Evolutionary conservation across 2,888 invertebrate genomes (phyloP).

Genomic region (Phymatocera aterrima): DNA sequence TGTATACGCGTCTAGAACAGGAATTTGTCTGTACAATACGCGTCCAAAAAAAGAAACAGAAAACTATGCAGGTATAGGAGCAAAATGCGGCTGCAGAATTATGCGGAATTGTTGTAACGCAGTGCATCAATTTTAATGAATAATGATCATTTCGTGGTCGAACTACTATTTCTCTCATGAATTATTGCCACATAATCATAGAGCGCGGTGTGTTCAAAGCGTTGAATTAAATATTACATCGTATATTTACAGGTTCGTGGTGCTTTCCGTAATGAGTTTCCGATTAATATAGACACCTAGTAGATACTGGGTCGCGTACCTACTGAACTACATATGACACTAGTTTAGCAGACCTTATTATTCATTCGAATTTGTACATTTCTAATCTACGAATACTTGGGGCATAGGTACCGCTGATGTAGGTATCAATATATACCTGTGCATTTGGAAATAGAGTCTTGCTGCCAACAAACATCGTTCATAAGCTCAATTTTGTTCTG

Average conservation of each 20-base stretch:
- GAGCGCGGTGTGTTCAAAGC: constrained; percentile 16
- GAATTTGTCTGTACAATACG: not conserved
- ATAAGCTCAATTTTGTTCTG: too few species aligned
- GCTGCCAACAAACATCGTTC: too few species aligned
- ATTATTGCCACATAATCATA: constrained; percentile 1
- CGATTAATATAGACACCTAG: too few species aligned
- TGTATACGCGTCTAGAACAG: too few species aligned
- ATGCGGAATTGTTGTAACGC: not conserved
- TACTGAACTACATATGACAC: not conserved
- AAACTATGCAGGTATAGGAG: not conserved
- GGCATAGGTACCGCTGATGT: too few species aligned
- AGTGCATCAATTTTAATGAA: not conserved
- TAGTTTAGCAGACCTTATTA: not conserved
- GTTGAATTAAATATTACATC: constrained; percentile 27
- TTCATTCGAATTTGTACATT: not conserved
- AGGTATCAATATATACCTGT: too few species aligned
- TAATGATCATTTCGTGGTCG: not conserved
- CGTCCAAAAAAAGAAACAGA: not conserved
- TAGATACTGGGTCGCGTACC: not conserved
- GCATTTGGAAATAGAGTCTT: too few species aligned
- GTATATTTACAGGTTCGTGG: not conserved
- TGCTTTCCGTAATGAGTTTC: constrained; percentile 4
- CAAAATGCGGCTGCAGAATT: not conserved
- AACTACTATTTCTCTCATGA: not conserved
- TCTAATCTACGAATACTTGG: too few species aligned